phyloP scores from a whole-genome alignment of 2,113 vertebrate species.

The Crotalus horridus region DNA sequence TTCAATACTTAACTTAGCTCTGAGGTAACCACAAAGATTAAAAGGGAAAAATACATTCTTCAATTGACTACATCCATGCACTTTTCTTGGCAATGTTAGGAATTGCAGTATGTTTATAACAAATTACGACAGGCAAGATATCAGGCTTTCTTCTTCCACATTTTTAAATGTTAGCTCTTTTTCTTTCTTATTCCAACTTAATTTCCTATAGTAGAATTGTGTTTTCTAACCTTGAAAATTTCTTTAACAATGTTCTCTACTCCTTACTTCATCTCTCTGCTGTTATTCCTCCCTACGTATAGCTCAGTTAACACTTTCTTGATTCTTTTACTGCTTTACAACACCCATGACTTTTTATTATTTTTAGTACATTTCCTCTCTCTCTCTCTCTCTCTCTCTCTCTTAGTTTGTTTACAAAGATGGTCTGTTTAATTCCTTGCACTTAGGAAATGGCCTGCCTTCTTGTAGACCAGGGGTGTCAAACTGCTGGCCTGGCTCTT shows the following conservation, averaged over 20 bases:
- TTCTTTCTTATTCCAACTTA: neutral
- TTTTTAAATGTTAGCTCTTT: neutral
- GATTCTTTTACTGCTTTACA: neutral
- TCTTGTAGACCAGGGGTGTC: too few species aligned
- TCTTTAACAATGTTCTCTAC: neutral
- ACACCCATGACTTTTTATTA: neutral
- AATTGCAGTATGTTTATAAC: neutral
- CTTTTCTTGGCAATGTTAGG: neutral
- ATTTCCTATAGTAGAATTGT: neutral
- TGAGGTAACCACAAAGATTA: neutral
- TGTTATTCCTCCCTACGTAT: neutral
- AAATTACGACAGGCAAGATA: neutral
- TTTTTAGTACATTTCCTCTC: neutral
- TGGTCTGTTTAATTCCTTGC: too few species aligned
- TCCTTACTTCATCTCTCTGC: neutral
- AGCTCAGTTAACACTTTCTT: neutral
- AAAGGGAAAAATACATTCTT: neutral
- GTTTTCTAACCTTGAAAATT: neutral
- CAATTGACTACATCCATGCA: neutral
- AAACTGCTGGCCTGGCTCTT: too few species aligned
- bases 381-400: neutral
- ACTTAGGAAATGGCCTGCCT: too few species aligned
- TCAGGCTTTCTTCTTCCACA: neutral
- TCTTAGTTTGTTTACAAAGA: too few species aligned
- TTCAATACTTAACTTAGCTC: neutral